Base-by-base conservation (phyloP, 2,888 invertebrate species). In the Macaria notata region DNA sequence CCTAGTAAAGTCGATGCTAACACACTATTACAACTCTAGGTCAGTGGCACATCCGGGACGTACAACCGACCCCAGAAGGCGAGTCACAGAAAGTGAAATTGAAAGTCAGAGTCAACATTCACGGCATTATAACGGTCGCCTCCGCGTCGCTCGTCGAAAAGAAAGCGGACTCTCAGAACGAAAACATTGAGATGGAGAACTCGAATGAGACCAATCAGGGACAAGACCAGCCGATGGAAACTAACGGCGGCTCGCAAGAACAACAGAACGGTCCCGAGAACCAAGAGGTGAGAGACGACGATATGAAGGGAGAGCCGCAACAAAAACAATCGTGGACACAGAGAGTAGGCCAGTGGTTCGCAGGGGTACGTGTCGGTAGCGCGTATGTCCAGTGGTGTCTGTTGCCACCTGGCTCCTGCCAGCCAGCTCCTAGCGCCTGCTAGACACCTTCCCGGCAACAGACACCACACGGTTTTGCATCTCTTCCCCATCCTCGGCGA, bases 61-160 rank as follows among this genome's bases (percentile, higher is more conserved):
- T 99, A 4, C 95, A 95, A 70, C 97, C 99, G 4, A 96, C 95
- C 33, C 86, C 96, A 0, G 97, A 97, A 63, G 98, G 98, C 36
- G 98, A 98, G 75, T 94, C 96, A n/a, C 96, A 97, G 64, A 99
- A 98, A 86, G 96, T 99, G 1, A 99, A 99, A 88, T 95, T 99
- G 4, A 99, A 99, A 92, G 97, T 98, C 4, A 94, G 98, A 70
- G 93, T 99, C 54, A 98, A 99, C 91, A 93, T 96, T 49, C 96
- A 99, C 83, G 99, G 99, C 50, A 95, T 99, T 61, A 95, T 99
- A 77, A 94, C 94, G 8, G 94, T 99, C 31, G 94, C 96, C 8
- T 96, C 96, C 53, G 99, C 99, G 4, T 95, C 96, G 0, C 89
- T 98, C 54, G 93, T 95, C 43, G 96, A 97, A 76, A 96, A 95